These are phyloP conservation scores for Antheraea pernyi DNA, from an alignment of 1,140 invertebrate genomes.

Conservation along the genomic window DNA sequence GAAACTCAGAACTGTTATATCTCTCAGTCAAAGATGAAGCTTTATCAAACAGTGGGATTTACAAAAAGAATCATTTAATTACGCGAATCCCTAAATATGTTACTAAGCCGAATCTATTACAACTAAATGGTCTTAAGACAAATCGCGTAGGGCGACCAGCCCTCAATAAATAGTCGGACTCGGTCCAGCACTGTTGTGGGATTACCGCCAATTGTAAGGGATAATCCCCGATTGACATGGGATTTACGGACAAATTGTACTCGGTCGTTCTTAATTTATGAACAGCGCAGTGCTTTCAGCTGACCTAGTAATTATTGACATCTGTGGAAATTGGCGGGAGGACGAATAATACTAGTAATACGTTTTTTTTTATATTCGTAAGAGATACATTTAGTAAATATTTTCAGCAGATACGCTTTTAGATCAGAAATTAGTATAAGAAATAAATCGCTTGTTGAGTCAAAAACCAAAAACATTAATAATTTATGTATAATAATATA, in stretches of 20 bases:
- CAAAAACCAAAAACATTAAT: too few species aligned
- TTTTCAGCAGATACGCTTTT: too few species aligned
- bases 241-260: slow-evolving; percentile 39
- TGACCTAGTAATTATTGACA: slow-evolving; percentile 6
- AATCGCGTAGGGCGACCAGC: slow-evolving; percentile 29
- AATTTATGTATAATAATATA: too few species aligned
- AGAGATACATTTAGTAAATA: too few species aligned
- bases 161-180: slow-evolving; percentile 34
- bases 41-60: background rate
- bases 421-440: too few species aligned
- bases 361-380: background rate
- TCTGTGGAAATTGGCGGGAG: background rate
- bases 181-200: slow-evolving; percentile 32
- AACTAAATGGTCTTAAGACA: slow-evolving; percentile 19
- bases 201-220: slow-evolving; percentile 33
- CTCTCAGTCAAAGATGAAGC: background rate
- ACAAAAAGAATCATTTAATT: background rate
- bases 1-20: too few species aligned
- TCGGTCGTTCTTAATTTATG: slow-evolving; percentile 7
- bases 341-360: background rate
- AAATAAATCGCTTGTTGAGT: too few species aligned
- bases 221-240: slow-evolving; percentile 46
- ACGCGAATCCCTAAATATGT: slow-evolving; percentile 2
- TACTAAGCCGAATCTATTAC: slow-evolving; percentile 17
- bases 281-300: background rate